phyloP scores from a whole-genome alignment of 2,888 invertebrate species.

The Esperia sulphurella region DNA sequence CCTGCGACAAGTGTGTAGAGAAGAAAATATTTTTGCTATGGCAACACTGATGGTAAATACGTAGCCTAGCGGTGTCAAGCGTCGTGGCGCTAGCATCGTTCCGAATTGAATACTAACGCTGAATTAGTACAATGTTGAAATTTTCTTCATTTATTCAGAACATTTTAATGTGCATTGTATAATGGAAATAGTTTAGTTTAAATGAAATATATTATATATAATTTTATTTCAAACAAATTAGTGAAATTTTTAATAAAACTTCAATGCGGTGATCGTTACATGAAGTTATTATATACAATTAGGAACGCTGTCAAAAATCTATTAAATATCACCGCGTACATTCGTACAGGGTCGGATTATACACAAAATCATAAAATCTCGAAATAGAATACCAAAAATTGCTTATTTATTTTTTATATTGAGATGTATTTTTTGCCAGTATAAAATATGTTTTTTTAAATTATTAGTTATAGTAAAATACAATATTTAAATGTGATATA shows the following conservation, averaged over 20 bases:
- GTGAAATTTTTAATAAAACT: too few species aligned
- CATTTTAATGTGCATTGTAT: too few species aligned
- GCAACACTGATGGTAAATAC: conserved; percentile 51
- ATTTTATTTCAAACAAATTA: too few species aligned
- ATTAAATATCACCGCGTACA: conserved; percentile 8
- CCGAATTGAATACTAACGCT: conserved; percentile 18
- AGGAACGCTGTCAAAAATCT: conserved; percentile 16
- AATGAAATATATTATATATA: too few species aligned
- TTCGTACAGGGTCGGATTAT: conserved; percentile 30
- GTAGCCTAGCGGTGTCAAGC: conserved; percentile 20
- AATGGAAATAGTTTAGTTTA: too few species aligned
- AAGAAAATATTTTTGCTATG: conserved; percentile 57
- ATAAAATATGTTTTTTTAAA: conserved; percentile 1
- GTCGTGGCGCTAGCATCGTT: conserved; percentile 17
- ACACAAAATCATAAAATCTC: conserved; percentile 20
- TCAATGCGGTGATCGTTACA: not conserved
- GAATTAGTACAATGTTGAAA: not conserved
- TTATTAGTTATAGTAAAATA: not conserved
- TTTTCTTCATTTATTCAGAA: not conserved
- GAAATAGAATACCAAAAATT: not conserved
- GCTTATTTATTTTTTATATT: not conserved
- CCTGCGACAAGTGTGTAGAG: conserved; percentile 63
- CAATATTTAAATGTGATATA: not conserved
- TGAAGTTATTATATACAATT: conserved; percentile 1
- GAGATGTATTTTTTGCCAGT: conserved; percentile 1